Percentiles rank a stretch among this genome's conserved stretches.
Evolutionary conservation across 2,797 vertebrate genomes (phyloP).

Genomic region (Acropternis orthonyx): DNA sequence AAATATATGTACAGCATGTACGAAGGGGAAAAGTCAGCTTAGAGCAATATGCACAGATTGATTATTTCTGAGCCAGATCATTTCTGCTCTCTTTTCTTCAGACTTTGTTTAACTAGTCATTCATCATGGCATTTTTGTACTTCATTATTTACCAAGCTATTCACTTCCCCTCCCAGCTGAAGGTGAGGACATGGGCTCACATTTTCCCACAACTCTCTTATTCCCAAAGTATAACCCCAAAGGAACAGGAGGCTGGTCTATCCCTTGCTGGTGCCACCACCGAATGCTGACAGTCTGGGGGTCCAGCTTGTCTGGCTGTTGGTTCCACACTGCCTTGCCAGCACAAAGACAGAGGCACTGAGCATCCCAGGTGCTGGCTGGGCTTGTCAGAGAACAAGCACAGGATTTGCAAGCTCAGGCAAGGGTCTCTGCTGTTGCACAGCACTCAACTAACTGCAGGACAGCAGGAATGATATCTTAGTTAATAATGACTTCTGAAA

Average conservation of each 20-base stretch:
- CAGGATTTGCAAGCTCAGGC: neutral
- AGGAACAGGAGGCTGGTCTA: neutral
- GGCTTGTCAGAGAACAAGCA: neutral
- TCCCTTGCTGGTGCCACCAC: neutral
- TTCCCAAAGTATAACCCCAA: neutral
- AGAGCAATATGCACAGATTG: neutral
- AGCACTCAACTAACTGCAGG: neutral
- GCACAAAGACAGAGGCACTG: neutral
- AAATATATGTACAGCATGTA: constrained; percentile 16
- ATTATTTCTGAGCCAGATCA: neutral
- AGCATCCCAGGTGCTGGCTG: neutral
- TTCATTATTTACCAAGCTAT: neutral
- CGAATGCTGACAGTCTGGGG: accelerated
- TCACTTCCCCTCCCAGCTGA: neutral
- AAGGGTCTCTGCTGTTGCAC: neutral
- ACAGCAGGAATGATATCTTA: neutral
- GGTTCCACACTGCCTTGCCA: accelerated
- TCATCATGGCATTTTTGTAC: neutral
- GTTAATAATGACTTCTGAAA: constrained; percentile 1
- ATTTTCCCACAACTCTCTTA: neutral
- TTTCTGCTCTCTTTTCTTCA: neutral
- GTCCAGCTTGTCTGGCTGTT: accelerated
- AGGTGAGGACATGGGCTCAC: neutral
- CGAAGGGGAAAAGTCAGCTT: neutral
- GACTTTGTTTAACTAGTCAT: neutral